Evolutionary conservation across 2,888 invertebrate species (phyloP), one percentile per base, ranked within the genome.

Genomic region (Heliconius ethilla): DNA sequence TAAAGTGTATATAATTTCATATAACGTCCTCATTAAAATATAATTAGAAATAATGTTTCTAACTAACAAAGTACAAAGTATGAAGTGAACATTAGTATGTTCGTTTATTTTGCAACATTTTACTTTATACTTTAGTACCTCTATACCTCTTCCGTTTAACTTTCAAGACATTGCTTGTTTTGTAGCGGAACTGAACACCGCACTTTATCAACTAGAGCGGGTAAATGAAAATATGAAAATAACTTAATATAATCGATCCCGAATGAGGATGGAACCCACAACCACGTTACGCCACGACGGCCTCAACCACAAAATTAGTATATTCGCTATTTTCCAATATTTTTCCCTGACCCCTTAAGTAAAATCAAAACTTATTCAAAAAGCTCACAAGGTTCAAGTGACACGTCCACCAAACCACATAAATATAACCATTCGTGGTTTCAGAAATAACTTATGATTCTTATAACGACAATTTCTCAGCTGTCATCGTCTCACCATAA

Each of bases 401-500:
- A 67, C 75, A 67, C 66, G 25, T 37, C 45, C 51, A 51, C 72
- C 72, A 65, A 29, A 65, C 29, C 51, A n/a, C 69, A 65, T 76
- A 76, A 75, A 76, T 76, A 79, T 73, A 76, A 76, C 63, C 27
- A 74, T 74, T 74, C 37, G 45, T 45, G 62, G 69, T 51, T 70
- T 78, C 33, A 67, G 27, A 79, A 65, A 78, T 77, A 78, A 76
- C 80, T 80, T 78, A 78, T 78, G 73, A 76, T 80, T 79, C 76
- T 77, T 81, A 79, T 80, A 74, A 83, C 82, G 82, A 81, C 82
- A 83, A 81, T 81, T 81, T 81, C 75, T 82, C 78, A 82, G 75
- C 80, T 76, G 80, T 81, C 80, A 80, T 80, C 82, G 75, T 75
- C 73, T 73, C 76, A 75, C 80, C 82, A 85, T 84, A 84, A 84